Evolutionary conservation across 2,797 vertebrate species (phyloP).

Genomic region (Capromys pilorides): DNA sequence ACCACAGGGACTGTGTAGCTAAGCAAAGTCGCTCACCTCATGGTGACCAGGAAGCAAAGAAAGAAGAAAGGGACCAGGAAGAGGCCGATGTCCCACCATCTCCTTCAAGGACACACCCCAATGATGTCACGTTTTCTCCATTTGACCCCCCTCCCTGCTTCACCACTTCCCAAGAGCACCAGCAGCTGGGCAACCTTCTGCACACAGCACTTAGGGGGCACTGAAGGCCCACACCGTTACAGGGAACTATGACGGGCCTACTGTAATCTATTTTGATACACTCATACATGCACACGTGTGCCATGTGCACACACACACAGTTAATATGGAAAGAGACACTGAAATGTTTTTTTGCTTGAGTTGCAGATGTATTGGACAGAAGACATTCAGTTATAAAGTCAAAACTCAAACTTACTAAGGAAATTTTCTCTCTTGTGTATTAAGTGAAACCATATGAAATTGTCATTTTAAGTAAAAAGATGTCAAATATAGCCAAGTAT

Average conservation of each 20-base stretch:
- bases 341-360: neutral
- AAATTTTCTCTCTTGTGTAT: neutral
- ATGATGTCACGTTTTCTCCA: neutral
- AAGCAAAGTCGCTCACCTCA: neutral
- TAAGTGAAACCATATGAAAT: neutral
- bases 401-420: conserved; percentile 38
- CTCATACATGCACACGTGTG: too few species aligned
- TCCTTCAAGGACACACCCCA: neutral
- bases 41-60: neutral
- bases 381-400: neutral
- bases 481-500: neutral
- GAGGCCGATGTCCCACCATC: too few species aligned
- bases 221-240: neutral
- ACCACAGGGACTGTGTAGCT: neutral
- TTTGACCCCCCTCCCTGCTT: neutral
- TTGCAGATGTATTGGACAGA: neutral
- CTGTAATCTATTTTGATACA: neutral
- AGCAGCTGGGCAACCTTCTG: neutral
- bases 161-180: neutral
- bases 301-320: neutral
- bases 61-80: neutral
- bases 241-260: neutral
- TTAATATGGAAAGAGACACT: neutral
- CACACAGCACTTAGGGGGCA: neutral
- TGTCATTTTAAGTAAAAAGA: neutral